Percentiles rank a stretch among this genome's conserved stretches.
Evolutionary conservation across 2,113 vertebrate species (phyloP).

Genomic region (Cheilinus undulatus): DNA sequence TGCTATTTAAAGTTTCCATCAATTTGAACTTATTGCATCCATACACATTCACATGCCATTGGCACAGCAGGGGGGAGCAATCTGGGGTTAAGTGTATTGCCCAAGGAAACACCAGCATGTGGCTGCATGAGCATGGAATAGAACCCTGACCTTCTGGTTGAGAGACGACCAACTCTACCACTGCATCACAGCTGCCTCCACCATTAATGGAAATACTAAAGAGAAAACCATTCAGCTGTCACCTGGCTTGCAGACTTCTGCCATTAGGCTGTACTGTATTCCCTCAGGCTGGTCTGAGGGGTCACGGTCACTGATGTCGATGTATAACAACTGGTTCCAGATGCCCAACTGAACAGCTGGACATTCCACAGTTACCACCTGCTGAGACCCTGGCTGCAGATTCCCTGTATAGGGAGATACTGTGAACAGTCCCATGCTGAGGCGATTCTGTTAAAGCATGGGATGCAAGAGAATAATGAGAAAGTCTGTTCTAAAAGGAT

Average conservation of each 20-base stretch:
- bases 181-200: too few species aligned
- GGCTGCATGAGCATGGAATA: too few species aligned
- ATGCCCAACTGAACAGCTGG: slow-evolving; percentile 84
- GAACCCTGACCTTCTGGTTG: too few species aligned
- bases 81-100: too few species aligned
- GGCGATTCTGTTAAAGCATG: slow-evolving; percentile 71
- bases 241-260: slow-evolving; percentile 91
- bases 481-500: background rate
- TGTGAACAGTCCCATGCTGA: slow-evolving; percentile 86
- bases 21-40: too few species aligned
- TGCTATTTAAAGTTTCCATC: too few species aligned
- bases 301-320: slow-evolving; percentile 88
- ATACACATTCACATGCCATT: too few species aligned
- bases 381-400: slow-evolving; percentile 80
- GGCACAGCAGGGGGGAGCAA: too few species aligned
- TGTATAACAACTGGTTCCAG: slow-evolving; percentile 82
- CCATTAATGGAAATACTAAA: too few species aligned
- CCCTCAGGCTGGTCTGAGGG: slow-evolving; percentile 85
- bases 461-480: too few species aligned
- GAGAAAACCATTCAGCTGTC: slow-evolving; percentile 31
- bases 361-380: slow-evolving; percentile 88
- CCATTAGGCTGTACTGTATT: slow-evolving; percentile 85
- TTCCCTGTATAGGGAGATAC: slow-evolving; percentile 86
- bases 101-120: too few species aligned
- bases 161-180: too few species aligned